These are phyloP conservation scores for Macrotus californicus DNA, from an alignment of 2,113 vertebrate genomes.

Conservation along the genomic window DNA sequence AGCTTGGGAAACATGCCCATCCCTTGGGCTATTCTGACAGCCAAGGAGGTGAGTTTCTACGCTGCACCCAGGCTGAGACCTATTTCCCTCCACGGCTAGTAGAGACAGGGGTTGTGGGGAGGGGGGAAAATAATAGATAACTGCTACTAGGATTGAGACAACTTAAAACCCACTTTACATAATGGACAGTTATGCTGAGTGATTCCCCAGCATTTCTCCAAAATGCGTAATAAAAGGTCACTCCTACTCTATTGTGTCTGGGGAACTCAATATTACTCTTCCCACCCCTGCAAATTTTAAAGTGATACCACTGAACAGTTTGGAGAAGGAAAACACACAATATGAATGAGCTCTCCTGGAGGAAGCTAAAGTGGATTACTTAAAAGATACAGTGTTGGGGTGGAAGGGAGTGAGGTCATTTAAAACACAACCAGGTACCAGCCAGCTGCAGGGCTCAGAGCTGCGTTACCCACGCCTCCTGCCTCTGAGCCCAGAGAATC, in stretches of 20 bases:
- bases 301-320: neutral
- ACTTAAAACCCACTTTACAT: neutral
- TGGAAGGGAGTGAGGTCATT: neutral
- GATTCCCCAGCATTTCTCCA: neutral
- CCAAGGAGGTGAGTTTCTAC: neutral
- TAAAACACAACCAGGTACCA: neutral
- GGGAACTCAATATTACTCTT: neutral
- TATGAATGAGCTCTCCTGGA: neutral
- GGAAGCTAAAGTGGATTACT: neutral
- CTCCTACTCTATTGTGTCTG: neutral
- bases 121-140: neutral
- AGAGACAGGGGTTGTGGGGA: neutral
- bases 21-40: neutral
- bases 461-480: neutral
- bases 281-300: neutral
- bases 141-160: neutral
- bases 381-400: neutral
- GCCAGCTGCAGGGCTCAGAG: neutral
- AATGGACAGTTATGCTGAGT: neutral
- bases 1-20: neutral
- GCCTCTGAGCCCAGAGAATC: neutral
- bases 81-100: neutral
- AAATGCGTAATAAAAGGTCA: neutral
- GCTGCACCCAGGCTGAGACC: neutral
- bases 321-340: neutral